phyloP scores from a whole-genome alignment of 2,797 vertebrate species.

The Scolopax rusticola region DNA sequence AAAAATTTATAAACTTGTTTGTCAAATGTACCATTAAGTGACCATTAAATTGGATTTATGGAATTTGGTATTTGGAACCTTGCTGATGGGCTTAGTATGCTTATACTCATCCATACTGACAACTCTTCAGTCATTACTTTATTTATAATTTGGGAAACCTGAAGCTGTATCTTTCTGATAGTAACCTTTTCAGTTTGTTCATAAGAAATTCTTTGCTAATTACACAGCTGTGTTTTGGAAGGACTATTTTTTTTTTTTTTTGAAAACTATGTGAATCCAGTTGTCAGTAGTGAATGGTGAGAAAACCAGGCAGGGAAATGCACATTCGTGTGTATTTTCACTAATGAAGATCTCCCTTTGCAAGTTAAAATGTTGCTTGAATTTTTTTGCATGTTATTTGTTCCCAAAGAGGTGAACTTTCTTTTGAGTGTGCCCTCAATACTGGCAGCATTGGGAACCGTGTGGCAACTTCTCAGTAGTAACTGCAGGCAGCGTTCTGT shows the following conservation, averaged over 20 bases:
- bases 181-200: neutral
- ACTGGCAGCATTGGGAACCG: neutral
- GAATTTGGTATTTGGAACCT: slow-evolving; percentile 4
- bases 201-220: neutral
- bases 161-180: neutral
- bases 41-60: slow-evolving; percentile 34
- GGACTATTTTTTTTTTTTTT: neutral
- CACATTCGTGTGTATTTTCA: neutral
- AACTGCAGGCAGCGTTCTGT: neutral
- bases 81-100: neutral
- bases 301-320: neutral
- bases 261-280: neutral
- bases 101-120: neutral
- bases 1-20: slow-evolving; percentile 44
- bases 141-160: neutral
- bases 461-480: neutral
- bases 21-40: neutral
- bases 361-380: neutral
- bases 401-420: neutral
- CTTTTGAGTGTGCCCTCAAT: neutral
- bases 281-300: neutral
- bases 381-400: neutral
- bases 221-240: neutral
- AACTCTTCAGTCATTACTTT: neutral
- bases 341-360: neutral